Conservation (phyloP, 2,113 vertebrate species). For the Gobiocypris rarus region DNA sequence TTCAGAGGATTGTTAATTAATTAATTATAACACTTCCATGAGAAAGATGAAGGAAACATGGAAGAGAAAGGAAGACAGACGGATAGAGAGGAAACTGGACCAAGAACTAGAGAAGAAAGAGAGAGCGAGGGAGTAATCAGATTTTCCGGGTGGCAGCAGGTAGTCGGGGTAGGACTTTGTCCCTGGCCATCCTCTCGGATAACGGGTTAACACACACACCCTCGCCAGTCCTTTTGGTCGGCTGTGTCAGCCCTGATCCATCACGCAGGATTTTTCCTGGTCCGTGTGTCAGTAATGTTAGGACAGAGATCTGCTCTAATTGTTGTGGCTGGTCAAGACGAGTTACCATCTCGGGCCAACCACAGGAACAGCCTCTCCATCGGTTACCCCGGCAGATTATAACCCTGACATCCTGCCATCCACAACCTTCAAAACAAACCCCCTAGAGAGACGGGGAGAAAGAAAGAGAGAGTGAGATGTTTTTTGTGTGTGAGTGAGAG, state of each 20-base stretch:
- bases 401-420: constrained; percentile 78
- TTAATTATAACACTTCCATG: too few species aligned
- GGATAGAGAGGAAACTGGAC: neutral
- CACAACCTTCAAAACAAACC: constrained; percentile 80
- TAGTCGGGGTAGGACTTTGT: constrained; percentile 36
- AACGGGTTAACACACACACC: constrained; percentile 44
- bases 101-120: neutral
- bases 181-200: constrained; percentile 22
- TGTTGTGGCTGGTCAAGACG: constrained; percentile 83
- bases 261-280: constrained; percentile 91
- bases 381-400: constrained; percentile 88
- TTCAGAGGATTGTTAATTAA: too few species aligned
- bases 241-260: constrained; percentile 88
- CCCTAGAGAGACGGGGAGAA: constrained; percentile 61
- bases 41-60: neutral
- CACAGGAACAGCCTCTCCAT: constrained; percentile 84
- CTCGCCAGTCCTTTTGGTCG: constrained; percentile 77
- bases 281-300: constrained; percentile 86
- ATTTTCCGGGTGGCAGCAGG: constrained; percentile 47
- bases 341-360: constrained; percentile 90
- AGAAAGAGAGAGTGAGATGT: constrained; percentile 35
- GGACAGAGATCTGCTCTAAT: constrained; percentile 95
- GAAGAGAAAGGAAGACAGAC: neutral
- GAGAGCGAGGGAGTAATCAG: constrained; percentile 20
- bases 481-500: constrained; percentile 19